These are phyloP conservation scores for Andrena chrysosceles DNA, from an alignment of 2,888 invertebrate genomes.

Conservation along the genomic window DNA sequence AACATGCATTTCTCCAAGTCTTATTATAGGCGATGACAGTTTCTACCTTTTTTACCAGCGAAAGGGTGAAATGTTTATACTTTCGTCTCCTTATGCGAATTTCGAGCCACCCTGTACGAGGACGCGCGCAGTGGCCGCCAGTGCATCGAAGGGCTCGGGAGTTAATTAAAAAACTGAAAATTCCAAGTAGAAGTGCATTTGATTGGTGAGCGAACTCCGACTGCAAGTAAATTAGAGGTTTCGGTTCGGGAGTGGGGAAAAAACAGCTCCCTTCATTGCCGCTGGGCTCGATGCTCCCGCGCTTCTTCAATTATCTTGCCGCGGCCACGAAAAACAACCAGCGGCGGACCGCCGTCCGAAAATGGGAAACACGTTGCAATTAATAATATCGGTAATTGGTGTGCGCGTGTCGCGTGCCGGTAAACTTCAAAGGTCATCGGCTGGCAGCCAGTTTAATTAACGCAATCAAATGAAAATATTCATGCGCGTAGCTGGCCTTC, in stretches of 20 bases:
- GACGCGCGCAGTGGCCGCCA: neutral
- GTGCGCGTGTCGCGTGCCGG: slow-evolving; percentile 72
- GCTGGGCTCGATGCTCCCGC: neutral
- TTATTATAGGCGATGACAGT: too few relatives aligned
- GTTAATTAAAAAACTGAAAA: slow-evolving; percentile 3
- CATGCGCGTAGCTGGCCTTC: slow-evolving; percentile 58
- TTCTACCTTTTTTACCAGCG: too few relatives aligned
- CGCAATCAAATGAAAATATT: slow-evolving; percentile 83
- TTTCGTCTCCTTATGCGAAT: neutral
- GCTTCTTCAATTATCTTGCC: slow-evolving; percentile 46
- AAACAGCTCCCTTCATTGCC: neutral
- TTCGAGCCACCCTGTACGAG: neutral
- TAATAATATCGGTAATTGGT: slow-evolving; percentile 78
- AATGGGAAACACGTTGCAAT: slow-evolving; percentile 67
- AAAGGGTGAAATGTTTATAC: too few relatives aligned
- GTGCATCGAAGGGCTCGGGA: neutral
- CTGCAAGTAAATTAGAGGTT: slow-evolving; percentile 3
- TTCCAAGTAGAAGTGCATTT: neutral
- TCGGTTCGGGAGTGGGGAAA: neutral
- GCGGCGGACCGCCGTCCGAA: slow-evolving; percentile 48
- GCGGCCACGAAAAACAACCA: slow-evolving; percentile 29
- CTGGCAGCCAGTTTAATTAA: slow-evolving; percentile 78
- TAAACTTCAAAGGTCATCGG: slow-evolving; percentile 81
- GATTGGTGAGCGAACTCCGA: neutral
- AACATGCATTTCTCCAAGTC: too few relatives aligned